Conservation (phyloP, 2,113 vertebrate species). For the Saccopteryx bilineata region DNA sequence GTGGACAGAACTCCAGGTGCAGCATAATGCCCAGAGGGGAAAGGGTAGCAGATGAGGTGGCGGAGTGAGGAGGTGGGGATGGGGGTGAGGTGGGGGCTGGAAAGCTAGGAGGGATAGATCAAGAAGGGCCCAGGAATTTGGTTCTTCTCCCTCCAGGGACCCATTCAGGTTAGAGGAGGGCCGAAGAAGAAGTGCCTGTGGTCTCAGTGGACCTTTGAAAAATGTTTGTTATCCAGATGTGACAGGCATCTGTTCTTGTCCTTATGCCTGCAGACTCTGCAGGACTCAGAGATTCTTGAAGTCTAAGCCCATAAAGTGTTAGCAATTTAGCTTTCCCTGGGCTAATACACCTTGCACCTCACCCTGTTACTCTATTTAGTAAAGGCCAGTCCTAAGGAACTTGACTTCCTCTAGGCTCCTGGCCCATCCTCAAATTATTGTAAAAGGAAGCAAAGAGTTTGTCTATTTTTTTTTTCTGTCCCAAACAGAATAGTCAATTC, state of each 20-base stretch:
- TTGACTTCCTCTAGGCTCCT: not conserved
- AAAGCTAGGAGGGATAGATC: not conserved
- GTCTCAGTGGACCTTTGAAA: not conserved
- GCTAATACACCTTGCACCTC: not conserved
- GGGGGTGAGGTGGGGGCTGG: no score
- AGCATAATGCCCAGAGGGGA: not conserved
- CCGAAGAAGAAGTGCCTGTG: not conserved
- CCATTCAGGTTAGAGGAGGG: not conserved
- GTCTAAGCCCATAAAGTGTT: not conserved
- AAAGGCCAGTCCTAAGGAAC: not conserved
- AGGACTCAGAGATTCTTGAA: slow-evolving; percentile 4
- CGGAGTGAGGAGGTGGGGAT: not conserved
- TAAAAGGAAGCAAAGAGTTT: not conserved
- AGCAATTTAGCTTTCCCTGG: not conserved
- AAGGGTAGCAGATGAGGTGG: not conserved
- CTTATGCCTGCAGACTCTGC: not conserved
- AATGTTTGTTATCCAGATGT: not conserved
- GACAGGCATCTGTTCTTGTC: not conserved
- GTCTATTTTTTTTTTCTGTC: not conserved
- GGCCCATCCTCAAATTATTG: not conserved
- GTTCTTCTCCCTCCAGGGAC: not conserved
- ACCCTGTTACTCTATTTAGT: not conserved
- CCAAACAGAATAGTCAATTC: not conserved
- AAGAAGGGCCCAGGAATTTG: not conserved
- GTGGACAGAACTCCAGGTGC: not conserved